Evolutionary conservation across 2,797 vertebrate genomes (phyloP), one percentile per base, ranked within the genome.

Genomic region (Cuniculus paca): DNA sequence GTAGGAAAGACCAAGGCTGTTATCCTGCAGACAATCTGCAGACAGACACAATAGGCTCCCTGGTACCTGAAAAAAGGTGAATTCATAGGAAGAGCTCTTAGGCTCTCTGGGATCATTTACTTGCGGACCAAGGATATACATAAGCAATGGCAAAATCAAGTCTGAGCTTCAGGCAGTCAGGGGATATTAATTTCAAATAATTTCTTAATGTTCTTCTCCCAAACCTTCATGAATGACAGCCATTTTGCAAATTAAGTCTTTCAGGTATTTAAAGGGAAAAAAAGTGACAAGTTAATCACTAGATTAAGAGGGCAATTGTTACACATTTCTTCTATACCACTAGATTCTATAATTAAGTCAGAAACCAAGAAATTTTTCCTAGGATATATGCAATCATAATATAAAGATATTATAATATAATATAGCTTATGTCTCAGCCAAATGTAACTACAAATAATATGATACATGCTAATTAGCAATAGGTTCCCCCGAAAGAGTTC

Each of bases 171-270:
- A 86, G 78, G 84, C 65, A 3, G 48, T 74, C 75, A 85, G 54
- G 24, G 68, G 82, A 93, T 77, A 96, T 96, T 96, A 97, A 95
- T 87, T 96, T 68, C 77, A 96, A 81, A 63, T 95, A 96, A 92
- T 96, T 95, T 85, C 92, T 98, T 97, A 84, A 97, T 95, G 74
- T 86, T 95, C 56, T 98, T 96, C 92, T 96, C 88, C 4, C 4
- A 54, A 95, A 97, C 79, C 97, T 97, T 96, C 87, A 87, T 83
- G 94, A 98, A 97, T 72, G 50, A 98, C 92, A 70, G 91, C 85
- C 70, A 90, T 91, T 97, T 97, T 92, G 94, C 90, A 98, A 98
- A 98, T 98, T 95, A 98, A 96, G 98, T 97, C 95, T 96, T 96
- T 10, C 90, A 98, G 63, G 80, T 95, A 68, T 96, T 95, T 96